Evolutionary conservation across 2,888 invertebrate genomes (phyloP).

Genomic region (Lasioglossum figueresi): DNA sequence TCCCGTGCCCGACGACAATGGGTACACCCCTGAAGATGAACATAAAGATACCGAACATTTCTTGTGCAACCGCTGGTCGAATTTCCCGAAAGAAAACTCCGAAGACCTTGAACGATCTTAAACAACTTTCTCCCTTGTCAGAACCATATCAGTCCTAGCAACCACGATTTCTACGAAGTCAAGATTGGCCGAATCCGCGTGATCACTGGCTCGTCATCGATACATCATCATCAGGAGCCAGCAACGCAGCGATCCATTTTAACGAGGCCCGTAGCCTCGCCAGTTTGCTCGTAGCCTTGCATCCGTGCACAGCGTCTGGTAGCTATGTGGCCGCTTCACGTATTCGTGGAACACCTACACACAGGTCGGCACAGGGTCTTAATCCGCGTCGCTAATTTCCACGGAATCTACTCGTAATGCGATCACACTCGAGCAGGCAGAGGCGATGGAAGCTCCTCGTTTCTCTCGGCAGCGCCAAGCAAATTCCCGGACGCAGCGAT

Average conservation of each 20-base stretch:
- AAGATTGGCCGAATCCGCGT: not conserved
- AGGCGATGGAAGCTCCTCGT: conserved; percentile 51
- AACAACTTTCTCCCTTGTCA: not conserved
- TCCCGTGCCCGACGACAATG: not conserved
- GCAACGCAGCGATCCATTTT: conserved; percentile 50
- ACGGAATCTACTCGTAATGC: conserved; percentile 67
- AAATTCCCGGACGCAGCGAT: conserved; percentile 60
- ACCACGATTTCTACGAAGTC: not conserved
- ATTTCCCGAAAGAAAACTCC: not conserved
- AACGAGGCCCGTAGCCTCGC: not conserved
- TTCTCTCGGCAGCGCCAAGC: conserved; percentile 18
- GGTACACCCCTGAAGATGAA: not conserved
- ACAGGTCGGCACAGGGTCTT: conserved; percentile 42
- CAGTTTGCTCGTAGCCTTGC: conserved; percentile 6
- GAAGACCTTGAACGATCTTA: not conserved
- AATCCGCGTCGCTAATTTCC: conserved; percentile 68
- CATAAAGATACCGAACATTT: not conserved
- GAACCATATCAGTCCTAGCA: no score
- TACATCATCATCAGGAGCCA: conserved; percentile 48
- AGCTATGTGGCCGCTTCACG: conserved; percentile 17
- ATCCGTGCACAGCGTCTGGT: conserved; percentile 23
- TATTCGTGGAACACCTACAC: conserved; percentile 19
- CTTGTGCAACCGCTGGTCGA: not conserved
- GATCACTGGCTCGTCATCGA: conserved; percentile 51
- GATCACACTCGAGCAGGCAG: conserved; percentile 64